phyloP scores from a whole-genome alignment of 2,888 invertebrate genomes.

The Leistus spinibarbis region DNA sequence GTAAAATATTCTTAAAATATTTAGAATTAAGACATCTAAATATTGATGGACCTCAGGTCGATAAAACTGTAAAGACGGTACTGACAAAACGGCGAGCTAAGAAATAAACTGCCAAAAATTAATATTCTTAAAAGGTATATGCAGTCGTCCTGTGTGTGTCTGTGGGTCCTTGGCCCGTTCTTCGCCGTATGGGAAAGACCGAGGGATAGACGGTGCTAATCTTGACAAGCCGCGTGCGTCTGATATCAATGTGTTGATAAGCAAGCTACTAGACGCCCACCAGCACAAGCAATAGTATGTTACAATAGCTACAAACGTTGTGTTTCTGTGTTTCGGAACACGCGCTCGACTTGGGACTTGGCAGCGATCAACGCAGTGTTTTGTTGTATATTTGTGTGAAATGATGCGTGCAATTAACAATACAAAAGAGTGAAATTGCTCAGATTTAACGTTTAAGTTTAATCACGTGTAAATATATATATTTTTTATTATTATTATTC shows the following conservation, averaged over 20 bases:
- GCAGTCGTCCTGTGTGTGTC: neutral
- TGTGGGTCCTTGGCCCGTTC: neutral
- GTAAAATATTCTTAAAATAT: no score
- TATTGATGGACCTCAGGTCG: no score
- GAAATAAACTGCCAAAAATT: no score
- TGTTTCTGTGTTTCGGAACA: neutral
- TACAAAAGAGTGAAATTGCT: neutral
- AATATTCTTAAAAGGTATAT: neutral
- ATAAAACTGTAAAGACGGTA: no score
- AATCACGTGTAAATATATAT: neutral
- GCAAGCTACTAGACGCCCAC: neutral
- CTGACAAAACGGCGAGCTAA: no score
- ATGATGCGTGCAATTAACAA: neutral
- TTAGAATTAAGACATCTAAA: no score
- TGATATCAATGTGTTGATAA: conserved; percentile 4
- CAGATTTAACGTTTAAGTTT: neutral
- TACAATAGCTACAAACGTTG: neutral
- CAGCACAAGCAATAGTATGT: neutral
- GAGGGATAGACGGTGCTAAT: no score
- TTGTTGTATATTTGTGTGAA: neutral
- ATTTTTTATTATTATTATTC: neutral
- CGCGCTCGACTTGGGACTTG: neutral
- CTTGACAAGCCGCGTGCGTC: neutral
- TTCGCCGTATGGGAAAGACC: neutral
- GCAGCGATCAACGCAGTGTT: neutral